Conservation (phyloP, 2,113 vertebrate species). For the Menura novaehollandiae region DNA sequence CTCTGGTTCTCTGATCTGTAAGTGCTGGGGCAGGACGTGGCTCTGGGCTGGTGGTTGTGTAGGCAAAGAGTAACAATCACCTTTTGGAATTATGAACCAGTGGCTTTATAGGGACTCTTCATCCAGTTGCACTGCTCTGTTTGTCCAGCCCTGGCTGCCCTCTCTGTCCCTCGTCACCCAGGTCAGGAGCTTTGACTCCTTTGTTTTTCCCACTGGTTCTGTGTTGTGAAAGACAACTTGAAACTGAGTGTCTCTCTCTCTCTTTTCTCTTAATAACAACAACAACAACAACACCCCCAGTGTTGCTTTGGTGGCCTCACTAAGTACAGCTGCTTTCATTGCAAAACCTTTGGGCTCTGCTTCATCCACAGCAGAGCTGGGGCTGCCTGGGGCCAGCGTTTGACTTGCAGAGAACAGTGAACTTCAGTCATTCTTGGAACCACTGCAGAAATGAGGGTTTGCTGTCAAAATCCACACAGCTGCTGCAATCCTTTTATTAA, state of each 20-base stretch:
- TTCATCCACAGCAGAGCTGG: background rate
- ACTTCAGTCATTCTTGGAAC: background rate
- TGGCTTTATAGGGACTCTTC: background rate
- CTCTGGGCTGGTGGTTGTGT: background rate
- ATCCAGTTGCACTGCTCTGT: fast-evolving
- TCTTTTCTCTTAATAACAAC: background rate
- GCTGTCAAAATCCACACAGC: background rate
- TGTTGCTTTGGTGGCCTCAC: background rate
- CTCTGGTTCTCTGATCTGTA: background rate
- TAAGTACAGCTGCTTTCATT: background rate
- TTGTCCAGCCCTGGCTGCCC: background rate
- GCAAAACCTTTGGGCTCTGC: background rate
- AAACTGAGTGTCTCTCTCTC: fast-evolving
- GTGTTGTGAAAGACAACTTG: background rate
- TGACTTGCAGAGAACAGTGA: background rate
- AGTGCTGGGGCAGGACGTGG: fast-evolving
- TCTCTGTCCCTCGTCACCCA: fast-evolving
- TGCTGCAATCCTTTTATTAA: constrained; percentile 4
- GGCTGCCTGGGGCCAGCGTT: background rate
- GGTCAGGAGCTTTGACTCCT: background rate
- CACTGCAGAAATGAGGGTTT: background rate
- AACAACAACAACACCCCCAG: fast-evolving
- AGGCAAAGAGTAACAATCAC: background rate
- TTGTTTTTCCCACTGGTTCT: background rate
- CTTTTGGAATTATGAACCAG: fast-evolving